phyloP scores from a whole-genome alignment of 2,113 vertebrate genomes.

The Anhinga anhinga region DNA sequence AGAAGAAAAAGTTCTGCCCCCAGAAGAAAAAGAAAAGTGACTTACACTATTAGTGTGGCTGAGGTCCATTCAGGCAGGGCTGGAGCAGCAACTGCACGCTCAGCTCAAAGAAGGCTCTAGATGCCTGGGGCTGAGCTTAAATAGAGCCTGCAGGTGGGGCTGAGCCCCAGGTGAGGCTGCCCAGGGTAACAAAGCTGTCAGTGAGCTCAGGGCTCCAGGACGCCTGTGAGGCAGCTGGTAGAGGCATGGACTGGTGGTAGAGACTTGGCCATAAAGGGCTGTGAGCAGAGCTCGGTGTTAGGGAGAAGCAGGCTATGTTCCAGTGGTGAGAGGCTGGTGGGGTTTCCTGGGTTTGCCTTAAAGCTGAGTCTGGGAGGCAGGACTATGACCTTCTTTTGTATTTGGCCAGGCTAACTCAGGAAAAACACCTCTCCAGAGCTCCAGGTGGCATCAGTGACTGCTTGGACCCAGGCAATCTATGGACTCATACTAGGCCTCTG shows the following conservation, averaged over 20 bases:
- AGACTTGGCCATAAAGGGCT: neutral
- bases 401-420: neutral
- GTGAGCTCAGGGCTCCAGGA: neutral
- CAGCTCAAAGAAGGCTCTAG: neutral
- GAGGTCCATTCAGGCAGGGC: neutral
- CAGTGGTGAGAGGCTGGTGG: neutral
- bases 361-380: neutral
- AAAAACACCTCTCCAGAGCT: neutral
- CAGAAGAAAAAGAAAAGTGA: neutral
- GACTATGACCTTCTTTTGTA: neutral
- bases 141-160: neutral
- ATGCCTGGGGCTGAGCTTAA: neutral
- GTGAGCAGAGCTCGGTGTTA: neutral
- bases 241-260: neutral
- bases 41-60: neutral
- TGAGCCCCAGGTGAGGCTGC: neutral
- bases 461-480: neutral
- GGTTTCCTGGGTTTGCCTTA: neutral
- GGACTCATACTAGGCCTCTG: neutral
- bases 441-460: neutral
- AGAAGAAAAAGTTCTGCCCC: neutral
- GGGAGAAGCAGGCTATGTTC: neutral
- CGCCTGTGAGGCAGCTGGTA: neutral
- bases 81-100: rapidly evolving
- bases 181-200: neutral